Evolutionary conservation across 2,797 vertebrate genomes (phyloP), one percentile per base, ranked within the genome.

Genomic region (Micrastur ruficollis): DNA sequence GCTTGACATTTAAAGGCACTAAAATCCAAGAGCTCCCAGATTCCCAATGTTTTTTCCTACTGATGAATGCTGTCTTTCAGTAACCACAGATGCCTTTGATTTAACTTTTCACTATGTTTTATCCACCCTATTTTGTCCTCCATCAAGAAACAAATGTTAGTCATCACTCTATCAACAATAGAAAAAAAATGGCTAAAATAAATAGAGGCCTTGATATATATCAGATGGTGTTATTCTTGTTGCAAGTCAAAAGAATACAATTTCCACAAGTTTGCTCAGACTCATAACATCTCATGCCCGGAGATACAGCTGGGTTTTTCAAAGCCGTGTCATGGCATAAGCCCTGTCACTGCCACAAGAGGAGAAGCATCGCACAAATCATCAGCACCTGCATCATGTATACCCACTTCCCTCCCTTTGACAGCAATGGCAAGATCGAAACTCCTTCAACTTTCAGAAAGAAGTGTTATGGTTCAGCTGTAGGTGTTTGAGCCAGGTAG

Each of bases 221-320:
- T 96, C 83, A 74, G 46, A 18, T 81, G 29, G 21, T 86, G 50
- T 50, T 89, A 65, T 62, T 93, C 62, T 84, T 80, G 27, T 62
- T 93, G 12, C 61, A 81, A 94, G 62, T 80, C 56, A 91, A 89
- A 93, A 92, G 81, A 88, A 86, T n/a, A 65, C 16, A 22, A 47
- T 91, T 94, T 78, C 42, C 50, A 66, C 11, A 40, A 90, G 53
- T 83, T 83, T 91, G 3, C 31, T 90, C 31, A 82, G 36, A 36
- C 34, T 46, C 6, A 11, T 36, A 66, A 71, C 18, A 23, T 79
- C 87, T 86, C 63, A 42, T 50, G 66, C 86, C 95, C 80, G 93
- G 91, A 94, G 78, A 89, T 91, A 95, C 72, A 96, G 36, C 79
- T 53, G 75, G 70, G 15, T 15, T 80, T 97, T 96, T 89, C 82